These are phyloP conservation scores for Nomada flava DNA, from an alignment of 2,888 invertebrate genomes.

Conservation along the genomic window DNA sequence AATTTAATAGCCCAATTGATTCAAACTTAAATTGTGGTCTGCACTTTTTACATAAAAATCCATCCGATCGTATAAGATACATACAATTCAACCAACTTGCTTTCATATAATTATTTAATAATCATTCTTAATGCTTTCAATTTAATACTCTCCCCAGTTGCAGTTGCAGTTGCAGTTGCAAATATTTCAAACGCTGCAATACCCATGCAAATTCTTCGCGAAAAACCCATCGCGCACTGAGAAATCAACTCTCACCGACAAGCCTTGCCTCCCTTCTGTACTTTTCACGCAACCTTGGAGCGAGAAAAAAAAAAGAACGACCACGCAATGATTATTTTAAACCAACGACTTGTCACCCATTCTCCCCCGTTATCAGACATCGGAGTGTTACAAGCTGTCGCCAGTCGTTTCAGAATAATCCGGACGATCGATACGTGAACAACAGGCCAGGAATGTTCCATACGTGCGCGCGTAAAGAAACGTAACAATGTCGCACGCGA, in stretches of 20 bases:
- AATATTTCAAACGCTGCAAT: no score
- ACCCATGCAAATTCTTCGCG: no score
- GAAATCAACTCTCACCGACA: not conserved
- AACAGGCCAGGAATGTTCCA: not conserved
- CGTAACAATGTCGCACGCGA: conserved; percentile 7
- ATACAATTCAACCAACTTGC: no score
- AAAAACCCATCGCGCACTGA: not conserved
- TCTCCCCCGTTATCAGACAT: not conserved
- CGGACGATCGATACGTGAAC: conserved; percentile 14
- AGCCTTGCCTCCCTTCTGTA: no score
- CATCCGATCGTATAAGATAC: no score
- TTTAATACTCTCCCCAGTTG: no score
- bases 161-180: no score
- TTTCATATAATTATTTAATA: no score
- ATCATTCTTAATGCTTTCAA: no score
- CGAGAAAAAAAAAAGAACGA: not conserved
- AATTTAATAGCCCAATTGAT: no score
- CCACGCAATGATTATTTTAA: not conserved
- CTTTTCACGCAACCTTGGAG: not conserved
- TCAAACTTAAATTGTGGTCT: no score
- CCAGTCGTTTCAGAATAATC: not conserved
- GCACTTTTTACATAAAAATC: no score
- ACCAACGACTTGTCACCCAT: not conserved
- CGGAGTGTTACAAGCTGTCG: not conserved
- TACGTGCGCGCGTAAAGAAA: not conserved